Conservation (phyloP, 2,888 invertebrate species). For the Yponomeuta malinellus region DNA sequence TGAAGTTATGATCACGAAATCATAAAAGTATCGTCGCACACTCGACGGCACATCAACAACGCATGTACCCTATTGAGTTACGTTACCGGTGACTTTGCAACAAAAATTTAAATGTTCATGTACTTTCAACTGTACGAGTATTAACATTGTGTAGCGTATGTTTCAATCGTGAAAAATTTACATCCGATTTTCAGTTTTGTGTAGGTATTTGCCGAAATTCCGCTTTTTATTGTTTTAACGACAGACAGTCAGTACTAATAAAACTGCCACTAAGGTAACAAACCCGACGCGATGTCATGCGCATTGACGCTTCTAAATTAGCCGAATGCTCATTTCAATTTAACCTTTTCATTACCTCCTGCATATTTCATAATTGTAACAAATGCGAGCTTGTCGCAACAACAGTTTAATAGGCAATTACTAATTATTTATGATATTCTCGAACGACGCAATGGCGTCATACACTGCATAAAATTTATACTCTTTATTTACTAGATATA, state of each 20-base stretch:
- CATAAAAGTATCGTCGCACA: no score
- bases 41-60: no score
- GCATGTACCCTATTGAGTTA: no score
- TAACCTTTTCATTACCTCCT: background rate
- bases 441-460: background rate
- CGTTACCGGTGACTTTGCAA: no score
- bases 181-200: no score
- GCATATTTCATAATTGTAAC: constrained; percentile 6
- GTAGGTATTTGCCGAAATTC: no score
- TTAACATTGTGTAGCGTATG: no score
- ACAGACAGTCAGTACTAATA: no score
- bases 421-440: background rate
- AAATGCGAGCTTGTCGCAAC: background rate
- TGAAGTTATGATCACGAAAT: no score
- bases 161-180: no score
- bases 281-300: background rate
- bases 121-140: no score
- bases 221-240: background rate
- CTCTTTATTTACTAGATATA: background rate
- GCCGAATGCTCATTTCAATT: constrained; percentile 2
- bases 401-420: constrained; percentile 1
- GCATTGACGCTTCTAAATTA: constrained; percentile 5
- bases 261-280: background rate
- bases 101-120: no score
- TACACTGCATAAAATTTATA: background rate